Conservation (phyloP, 35 echinoderm and acorn worm genomes). For the Anneissia japonica region DNA sequence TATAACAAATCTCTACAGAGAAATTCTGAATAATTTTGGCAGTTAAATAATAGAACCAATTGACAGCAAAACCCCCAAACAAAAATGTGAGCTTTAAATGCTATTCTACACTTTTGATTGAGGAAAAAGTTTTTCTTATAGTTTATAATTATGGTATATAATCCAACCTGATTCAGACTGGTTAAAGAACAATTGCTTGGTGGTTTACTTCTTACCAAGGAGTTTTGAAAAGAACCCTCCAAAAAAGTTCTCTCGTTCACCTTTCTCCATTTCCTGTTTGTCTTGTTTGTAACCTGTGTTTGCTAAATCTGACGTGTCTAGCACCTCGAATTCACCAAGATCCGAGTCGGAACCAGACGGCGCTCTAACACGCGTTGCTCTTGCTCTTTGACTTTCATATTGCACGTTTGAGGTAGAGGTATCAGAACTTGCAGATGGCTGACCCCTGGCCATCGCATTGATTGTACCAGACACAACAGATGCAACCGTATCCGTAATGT, state of each 20-base stretch:
- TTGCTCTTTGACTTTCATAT: not conserved
- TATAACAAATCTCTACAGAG: too few relatives aligned
- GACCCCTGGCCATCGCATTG: not conserved
- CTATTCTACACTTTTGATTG: conserved; percentile 9
- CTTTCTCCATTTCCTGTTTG: conserved; percentile 24
- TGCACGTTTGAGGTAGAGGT: conserved; percentile 10
- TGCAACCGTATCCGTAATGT: conserved; percentile 64
- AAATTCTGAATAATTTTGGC: too few relatives aligned
- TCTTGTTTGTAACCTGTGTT: conserved; percentile 32
- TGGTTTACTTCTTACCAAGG: conserved; percentile 21
- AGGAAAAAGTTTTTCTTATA: not conserved
- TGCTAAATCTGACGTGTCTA: conserved; percentile 73
- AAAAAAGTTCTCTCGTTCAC: conserved; percentile 43
- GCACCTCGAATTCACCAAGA: conserved; percentile 75
- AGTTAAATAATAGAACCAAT: too few relatives aligned
- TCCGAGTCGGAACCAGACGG: conserved; percentile 53
- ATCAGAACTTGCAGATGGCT: not conserved
- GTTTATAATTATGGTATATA: not conserved
- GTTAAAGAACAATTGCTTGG: not conserved
- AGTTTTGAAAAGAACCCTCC: conserved; percentile 36
- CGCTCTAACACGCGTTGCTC: conserved; percentile 5
- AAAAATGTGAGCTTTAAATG: not conserved
- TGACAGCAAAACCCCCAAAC: too few relatives aligned
- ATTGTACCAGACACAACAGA: conserved; percentile 54
- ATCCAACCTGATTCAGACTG: not conserved